Base-by-base conservation (phyloP, 2,888 invertebrate species). In the Lycia hirtaria region DNA sequence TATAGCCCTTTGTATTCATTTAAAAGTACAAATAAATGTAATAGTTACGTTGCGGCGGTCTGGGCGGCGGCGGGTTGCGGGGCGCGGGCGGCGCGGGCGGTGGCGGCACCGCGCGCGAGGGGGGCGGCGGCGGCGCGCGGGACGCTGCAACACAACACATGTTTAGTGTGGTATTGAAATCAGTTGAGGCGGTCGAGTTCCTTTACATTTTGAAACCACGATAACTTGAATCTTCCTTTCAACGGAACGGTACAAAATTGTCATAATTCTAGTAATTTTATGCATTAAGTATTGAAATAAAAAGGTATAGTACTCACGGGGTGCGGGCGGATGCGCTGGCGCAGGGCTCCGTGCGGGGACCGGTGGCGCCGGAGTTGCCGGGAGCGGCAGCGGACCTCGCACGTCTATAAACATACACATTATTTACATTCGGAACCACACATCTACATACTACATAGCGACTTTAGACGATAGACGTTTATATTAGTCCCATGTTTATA, bases 81-180 rank as follows among this genome's bases (percentile, higher is more conserved):
- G 76, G 73, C 80, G 95, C 94, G 79, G 64, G 62, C 12, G 81
- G 77, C 53, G 81, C 87, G 24, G 91, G 87, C 41, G 89, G 81
- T 4, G 89, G 87, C 17, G 92, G 90, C 37, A 91, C 83, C 20
- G 87, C 83, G 64, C 94, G 92, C 71, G 94, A 88, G n/a, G 94
- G 94, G 22, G 94, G 93, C 61, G 94, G 94, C 5, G 94, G 94
- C 33, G 93, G 93, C 37, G 93, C 88, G 37, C 88, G 93, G 56
- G 86, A 85, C 52, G 88, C 88, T 83, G 65, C 9, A 55, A n/a
- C 7, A 33, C 22, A 20, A 28, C 1, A 28, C n/a, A 28, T n/a
- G 3, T 0, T 28, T 0, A 28, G 28, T 28, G n/a, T 9, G 1
- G 2, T 9, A 28, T n/a, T n/a, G n/a, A n/a, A n/a, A n/a, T n/a